Conservation (phyloP, 2,113 vertebrate genomes). For the Myiopsitta monachus region DNA sequence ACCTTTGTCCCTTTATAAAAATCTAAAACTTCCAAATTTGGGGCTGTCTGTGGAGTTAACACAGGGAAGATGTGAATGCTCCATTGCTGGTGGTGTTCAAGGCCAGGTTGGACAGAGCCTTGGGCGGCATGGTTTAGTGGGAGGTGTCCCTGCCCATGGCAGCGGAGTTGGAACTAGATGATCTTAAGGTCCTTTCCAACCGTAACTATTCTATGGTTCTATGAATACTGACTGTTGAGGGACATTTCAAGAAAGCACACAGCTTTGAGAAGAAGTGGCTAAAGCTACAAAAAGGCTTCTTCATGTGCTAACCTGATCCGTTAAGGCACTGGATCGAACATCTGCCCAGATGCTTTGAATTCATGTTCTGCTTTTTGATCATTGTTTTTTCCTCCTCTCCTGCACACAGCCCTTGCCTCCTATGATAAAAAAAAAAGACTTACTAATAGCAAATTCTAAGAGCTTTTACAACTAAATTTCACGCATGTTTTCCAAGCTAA, state of each 20-base stretch:
- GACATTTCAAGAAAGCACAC: not conserved
- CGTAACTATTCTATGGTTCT: too few species aligned
- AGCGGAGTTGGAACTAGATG: too few species aligned
- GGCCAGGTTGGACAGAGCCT: too few species aligned
- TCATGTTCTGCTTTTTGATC: not conserved
- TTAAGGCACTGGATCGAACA: not conserved
- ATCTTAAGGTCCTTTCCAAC: too few species aligned
- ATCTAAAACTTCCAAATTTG: not conserved
- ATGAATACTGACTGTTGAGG: not conserved
- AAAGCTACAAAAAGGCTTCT: not conserved
- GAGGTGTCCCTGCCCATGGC: too few species aligned
- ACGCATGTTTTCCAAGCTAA: not conserved
- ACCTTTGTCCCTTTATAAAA: not conserved
- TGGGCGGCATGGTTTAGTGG: too few species aligned
- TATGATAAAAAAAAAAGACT: not conserved
- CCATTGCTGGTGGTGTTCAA: too few species aligned
- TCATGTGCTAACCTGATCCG: not conserved
- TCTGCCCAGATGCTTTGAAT: not conserved
- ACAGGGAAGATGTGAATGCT: too few species aligned
- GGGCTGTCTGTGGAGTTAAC: not conserved
- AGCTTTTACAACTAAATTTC: not conserved
- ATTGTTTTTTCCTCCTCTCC: not conserved
- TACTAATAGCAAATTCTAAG: not conserved
- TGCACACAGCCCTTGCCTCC: not conserved
- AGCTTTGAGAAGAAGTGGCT: not conserved